Evolutionary conservation across 64 coral and sea anemone species (phyloP), one percentile per base, ranked within the genome.

Genomic region (Porites lutea): DNA sequence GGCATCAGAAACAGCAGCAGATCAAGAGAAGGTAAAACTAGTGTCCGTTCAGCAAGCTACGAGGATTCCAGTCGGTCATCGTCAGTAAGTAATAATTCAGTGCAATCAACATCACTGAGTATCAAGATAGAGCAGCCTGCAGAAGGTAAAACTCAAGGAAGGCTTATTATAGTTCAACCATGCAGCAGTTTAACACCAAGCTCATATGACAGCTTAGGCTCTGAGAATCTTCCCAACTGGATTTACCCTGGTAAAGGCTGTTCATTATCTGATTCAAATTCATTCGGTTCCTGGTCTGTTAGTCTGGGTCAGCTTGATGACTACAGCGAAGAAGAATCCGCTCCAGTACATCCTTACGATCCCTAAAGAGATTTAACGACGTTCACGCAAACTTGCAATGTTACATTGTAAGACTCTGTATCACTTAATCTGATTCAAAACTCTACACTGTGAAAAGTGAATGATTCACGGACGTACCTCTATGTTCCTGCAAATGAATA

Each of bases 141-240:
- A 37, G 27, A 37, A 13, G 55, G 55, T 60, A 4, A 59, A 46
- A 61, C 78, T 19, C 27, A 61, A 15, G 78, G 78, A 9, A 81
- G 78, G 44, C 78, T 81, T 23, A 81, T 81, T 55, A 81, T 81
- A 9, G 78, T 81, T 8, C 78, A 81, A 27, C 78, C 78, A 13
- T 81, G 57, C 22, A 20, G 55, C 13, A 81, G 78, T 37, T 45
- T 81, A 14, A 62, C 78, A 71, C 20, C 18, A 23, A 4, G 12
- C 2, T 81, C 27, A 16, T 44, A 81, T n/a, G 76, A 58, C 8
- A 79, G n/a, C 27, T 81, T 27, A 37, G 1, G 27, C 22, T 45
- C 57, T 13, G 57, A 13, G 5, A 23, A 61, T 15, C 7, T 43
- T 23, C 19, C 18, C 15, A 45, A 50, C 46, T 46, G 47, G 71